Conservation (phyloP, 2,888 invertebrate genomes). For the Hirtodrosophila trivittata region DNA sequence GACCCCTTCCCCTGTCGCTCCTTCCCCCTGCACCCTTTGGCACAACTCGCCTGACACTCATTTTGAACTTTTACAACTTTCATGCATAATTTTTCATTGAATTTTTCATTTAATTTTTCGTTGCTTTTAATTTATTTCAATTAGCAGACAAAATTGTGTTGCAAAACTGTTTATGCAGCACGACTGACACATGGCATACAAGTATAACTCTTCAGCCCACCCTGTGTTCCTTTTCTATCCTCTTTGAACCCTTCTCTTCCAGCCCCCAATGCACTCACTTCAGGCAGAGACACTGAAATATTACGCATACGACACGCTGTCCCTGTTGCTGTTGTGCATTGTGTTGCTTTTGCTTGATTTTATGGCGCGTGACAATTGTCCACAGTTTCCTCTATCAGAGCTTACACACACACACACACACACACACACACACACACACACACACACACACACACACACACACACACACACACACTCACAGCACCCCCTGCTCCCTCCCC, state of each 20-base stretch:
- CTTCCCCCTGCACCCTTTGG: no score
- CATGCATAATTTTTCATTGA: slow-evolving; percentile 57
- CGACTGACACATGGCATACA: slow-evolving; percentile 55
- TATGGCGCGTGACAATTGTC: slow-evolving; percentile 78
- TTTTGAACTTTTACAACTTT: slow-evolving; percentile 19
- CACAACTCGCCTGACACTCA: no score
- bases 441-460: no score
- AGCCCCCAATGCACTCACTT: neutral
- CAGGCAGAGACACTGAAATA: slow-evolving; percentile 21
- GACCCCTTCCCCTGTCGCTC: neutral
- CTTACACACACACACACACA: neutral
- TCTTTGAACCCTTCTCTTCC: neutral
- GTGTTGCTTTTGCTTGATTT: slow-evolving; percentile 65
- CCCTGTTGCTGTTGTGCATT: slow-evolving; percentile 17
- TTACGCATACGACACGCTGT: slow-evolving; percentile 65
- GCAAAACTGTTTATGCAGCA: slow-evolving; percentile 56
- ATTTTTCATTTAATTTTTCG: slow-evolving; percentile 47
- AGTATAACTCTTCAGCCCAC: no score
- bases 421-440: neutral
- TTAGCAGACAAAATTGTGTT: slow-evolving; percentile 68
- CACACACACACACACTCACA: neutral
- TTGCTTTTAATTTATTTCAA: slow-evolving; percentile 76
- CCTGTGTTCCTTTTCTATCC: no score
- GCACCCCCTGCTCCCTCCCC: neutral
- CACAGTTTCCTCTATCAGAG: slow-evolving; percentile 38